A percentile compares a stretch with the other conserved stretches of the same genome.
Conservation (phyloP, 2,797 vertebrate species). For the Alectoris magna region DNA sequence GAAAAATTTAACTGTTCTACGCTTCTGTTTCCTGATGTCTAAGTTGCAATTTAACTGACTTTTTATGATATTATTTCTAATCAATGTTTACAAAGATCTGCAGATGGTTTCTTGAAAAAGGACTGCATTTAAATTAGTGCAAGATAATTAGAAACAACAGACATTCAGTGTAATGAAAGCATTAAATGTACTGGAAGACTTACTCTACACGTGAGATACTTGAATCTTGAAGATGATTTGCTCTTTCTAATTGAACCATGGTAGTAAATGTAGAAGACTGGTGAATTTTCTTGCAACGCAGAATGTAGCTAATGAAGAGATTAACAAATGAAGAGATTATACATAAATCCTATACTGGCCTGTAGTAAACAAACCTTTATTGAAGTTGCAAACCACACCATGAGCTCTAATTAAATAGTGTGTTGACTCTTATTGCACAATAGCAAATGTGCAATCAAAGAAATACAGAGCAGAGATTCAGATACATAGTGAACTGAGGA, state of each 20-base stretch:
- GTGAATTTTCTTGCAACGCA: background rate
- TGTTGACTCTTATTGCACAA: background rate
- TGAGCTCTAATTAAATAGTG: conserved; percentile 14
- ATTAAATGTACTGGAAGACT: background rate
- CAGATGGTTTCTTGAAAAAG: background rate
- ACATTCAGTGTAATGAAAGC: background rate
- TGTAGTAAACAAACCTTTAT: background rate
- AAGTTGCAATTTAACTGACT: background rate
- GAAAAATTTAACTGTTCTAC: background rate
- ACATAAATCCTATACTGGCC: background rate
- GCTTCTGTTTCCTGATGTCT: background rate
- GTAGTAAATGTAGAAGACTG: background rate
- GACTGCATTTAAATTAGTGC: background rate
- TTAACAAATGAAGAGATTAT: background rate
- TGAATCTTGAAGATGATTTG: background rate
- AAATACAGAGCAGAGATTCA: background rate
- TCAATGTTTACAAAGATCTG: background rate
- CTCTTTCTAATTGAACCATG: background rate
- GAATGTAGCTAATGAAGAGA: background rate
- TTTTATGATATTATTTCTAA: background rate
- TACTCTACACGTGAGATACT: background rate
- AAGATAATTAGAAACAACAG: background rate
- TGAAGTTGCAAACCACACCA: background rate
- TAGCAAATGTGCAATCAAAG: background rate
- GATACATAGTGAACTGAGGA: fast-evolving